Conservation (phyloP, 1,140 invertebrate species). For the Stegodyphus mimosarum region DNA sequence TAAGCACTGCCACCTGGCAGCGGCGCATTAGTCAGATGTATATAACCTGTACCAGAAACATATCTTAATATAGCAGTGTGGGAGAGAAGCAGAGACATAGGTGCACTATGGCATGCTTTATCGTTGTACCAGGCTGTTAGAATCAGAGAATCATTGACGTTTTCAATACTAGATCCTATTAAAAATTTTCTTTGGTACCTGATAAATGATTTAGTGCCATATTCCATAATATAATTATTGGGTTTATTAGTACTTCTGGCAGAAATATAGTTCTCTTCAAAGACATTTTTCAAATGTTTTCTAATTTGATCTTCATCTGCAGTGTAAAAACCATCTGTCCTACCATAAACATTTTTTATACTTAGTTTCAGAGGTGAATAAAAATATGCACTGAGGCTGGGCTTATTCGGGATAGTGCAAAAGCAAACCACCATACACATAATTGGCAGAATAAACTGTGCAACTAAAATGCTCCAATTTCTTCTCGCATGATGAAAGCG, state of each 20-base stretch:
- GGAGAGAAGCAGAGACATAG: conserved; percentile 42
- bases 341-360: conserved; percentile 45
- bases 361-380: conserved; percentile 47
- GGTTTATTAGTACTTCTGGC: not conserved
- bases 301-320: not conserved
- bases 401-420: not conserved
- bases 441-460: conserved; percentile 60
- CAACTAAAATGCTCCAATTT: conserved; percentile 52
- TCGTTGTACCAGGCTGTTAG: conserved; percentile 61
- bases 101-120: conserved; percentile 42
- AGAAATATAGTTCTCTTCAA: conserved; percentile 15
- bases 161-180: conserved; percentile 27
- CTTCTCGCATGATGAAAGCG: conserved; percentile 59
- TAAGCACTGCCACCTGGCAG: not conserved
- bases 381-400: not conserved
- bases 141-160: not conserved
- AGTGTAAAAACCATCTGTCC: conserved; percentile 42
- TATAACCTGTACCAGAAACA: conserved; percentile 1
- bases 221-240: conserved; percentile 21
- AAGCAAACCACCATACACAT: conserved; percentile 49
- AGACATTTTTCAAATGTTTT: not conserved
- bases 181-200: conserved; percentile 36
- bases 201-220: conserved; percentile 3
- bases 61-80: conserved; percentile 38
- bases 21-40: conserved; percentile 30